These are phyloP conservation scores for Drosophila nigromelanica DNA, from an alignment of 1,140 invertebrate species.

Conservation along the genomic window DNA sequence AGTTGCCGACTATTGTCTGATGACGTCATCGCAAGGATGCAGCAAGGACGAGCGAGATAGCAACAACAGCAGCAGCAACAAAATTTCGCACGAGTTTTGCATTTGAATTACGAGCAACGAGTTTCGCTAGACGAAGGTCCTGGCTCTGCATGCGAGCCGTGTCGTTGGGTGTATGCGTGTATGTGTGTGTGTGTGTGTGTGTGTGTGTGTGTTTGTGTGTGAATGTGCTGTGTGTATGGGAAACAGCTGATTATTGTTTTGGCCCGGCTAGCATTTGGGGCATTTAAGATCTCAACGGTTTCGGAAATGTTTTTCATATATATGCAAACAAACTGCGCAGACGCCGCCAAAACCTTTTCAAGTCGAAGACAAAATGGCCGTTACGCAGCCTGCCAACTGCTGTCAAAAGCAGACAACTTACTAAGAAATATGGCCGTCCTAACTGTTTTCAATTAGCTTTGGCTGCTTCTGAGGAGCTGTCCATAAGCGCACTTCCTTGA, in stretches of 20 bases:
- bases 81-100: constrained; percentile 82
- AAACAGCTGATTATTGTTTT: constrained; percentile 81
- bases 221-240: constrained; percentile 18
- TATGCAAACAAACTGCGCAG: constrained; percentile 43
- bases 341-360: constrained; percentile 31
- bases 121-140: constrained; percentile 40
- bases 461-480: constrained; percentile 2
- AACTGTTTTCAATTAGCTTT: constrained; percentile 72
- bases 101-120: constrained; percentile 80
- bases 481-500: neutral
- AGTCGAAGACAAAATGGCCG: constrained; percentile 43
- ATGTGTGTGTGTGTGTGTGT: constrained; percentile 15
- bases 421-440: constrained; percentile 59
- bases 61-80: constrained; percentile 40
- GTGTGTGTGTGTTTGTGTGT: constrained; percentile 23
- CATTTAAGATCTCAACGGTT: constrained; percentile 20
- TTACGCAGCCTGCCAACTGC: constrained; percentile 15
- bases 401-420: constrained; percentile 47
- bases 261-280: constrained; percentile 34
- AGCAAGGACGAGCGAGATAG: constrained; percentile 55
- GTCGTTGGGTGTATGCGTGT: constrained; percentile 7
- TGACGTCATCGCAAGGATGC: constrained; percentile 69
- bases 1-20: constrained; percentile 26
- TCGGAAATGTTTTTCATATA: neutral
- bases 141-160: constrained; percentile 17